Base-by-base conservation (phyloP, 2,797 vertebrate species). In the Tinamus major region DNA sequence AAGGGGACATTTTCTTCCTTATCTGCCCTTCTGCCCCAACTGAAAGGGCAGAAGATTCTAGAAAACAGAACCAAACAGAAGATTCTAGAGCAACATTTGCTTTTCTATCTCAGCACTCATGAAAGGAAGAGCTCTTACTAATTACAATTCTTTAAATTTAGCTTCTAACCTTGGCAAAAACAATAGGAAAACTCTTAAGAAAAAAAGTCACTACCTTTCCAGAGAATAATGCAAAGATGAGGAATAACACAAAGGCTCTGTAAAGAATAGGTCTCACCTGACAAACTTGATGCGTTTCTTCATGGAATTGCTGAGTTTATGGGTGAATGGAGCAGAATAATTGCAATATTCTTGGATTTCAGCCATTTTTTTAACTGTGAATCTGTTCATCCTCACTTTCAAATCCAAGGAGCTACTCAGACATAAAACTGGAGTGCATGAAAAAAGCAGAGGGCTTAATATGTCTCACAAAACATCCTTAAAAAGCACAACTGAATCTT, bases 221-320 rank as follows among this genome's bases (percentile, higher is more conserved):
- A 81, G 56, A 76, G 79, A 87, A 87, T 75, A 94, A 89, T 65
- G 62, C 20, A 75, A 55, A 46, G 24, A 70, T 92, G 82, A 94
- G 44, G 44, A 93, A 5, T 83, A 78, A 85, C 85, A 85, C 17
- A 23, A 6, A 69, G 29, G 41, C 80, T 85, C 95, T 93, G 71
- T 65, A 80, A 91, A 89, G 79, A 89, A 55, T 42, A 83, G 58
- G 42, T 62, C 59, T 86, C 58, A 31, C 29, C 72, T 93, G 79
- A 92, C 44, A 93, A 93, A 91, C 37, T 42, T 72, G 80, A 83
- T 59, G 39, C 14, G 24, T 92, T 86, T 55, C 29, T 87, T 87
- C 46, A 76, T 67, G 42, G 62, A 79, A 93, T 88, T 88, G 79
- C 46, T 29, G 56, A 87, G 86, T 91, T 89, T 86, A 61, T 86